phyloP scores from a whole-genome alignment of 2,888 invertebrate genomes.

The Eledona agricola region DNA sequence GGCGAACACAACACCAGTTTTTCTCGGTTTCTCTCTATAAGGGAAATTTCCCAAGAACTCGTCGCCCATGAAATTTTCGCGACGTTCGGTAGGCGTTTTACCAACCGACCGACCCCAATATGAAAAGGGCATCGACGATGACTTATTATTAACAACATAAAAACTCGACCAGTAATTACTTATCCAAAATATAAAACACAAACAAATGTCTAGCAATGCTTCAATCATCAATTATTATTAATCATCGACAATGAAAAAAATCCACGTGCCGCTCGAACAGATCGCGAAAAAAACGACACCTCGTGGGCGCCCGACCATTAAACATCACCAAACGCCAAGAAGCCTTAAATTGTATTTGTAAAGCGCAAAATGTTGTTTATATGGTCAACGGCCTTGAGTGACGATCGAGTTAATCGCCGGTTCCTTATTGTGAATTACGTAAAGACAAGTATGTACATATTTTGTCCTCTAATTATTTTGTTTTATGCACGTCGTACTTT shows the following conservation, averaged over 20 bases:
- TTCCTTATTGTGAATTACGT: constrained; percentile 29
- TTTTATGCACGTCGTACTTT: too few relatives aligned
- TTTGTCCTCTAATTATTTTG: constrained; percentile 12
- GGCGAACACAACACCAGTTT: too few relatives aligned
- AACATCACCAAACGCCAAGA: constrained; percentile 26
- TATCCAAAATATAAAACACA: too few relatives aligned
- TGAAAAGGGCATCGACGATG: too few relatives aligned
- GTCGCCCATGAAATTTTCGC: constrained; percentile 26
- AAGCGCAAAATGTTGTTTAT: constrained; percentile 35
- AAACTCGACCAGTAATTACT: too few relatives aligned
- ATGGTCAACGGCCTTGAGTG: constrained; percentile 35
- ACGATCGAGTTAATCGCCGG: constrained; percentile 27
- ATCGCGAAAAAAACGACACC: constrained; percentile 10
- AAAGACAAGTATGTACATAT: constrained; percentile 17
- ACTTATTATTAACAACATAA: too few relatives aligned
- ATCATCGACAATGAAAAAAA: constrained; percentile 7
- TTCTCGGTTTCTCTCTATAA: constrained; percentile 8
- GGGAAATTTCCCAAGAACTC: constrained; percentile 21
- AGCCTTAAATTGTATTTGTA: constrained; percentile 30
- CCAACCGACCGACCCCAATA: too few relatives aligned
- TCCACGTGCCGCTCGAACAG: constrained; percentile 14
- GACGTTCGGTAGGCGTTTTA: constrained; percentile 8
- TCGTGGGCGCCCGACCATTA: constrained; percentile 28
- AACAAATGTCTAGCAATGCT: too few relatives aligned
- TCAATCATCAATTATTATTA: constrained; percentile 3